Conservation (phyloP, 2,113 vertebrate species). For the Garra rufa region DNA sequence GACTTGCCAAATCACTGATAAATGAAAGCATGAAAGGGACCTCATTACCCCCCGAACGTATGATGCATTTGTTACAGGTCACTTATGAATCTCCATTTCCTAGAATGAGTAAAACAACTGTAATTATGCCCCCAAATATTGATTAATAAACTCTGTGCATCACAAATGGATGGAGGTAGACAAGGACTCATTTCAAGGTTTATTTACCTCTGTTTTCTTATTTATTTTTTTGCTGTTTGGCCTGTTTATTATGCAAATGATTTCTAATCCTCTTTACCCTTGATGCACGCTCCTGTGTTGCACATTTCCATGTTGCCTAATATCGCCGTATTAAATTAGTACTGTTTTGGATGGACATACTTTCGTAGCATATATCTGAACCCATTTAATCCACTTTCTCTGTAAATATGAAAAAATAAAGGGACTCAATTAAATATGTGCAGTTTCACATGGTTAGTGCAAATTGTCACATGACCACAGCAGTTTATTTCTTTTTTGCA, state of each 20-base stretch:
- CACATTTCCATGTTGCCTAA: constrained; percentile 52
- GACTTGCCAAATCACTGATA: constrained; percentile 90
- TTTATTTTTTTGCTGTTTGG: constrained; percentile 67
- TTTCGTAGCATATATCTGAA: constrained; percentile 24
- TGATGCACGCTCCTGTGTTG: constrained; percentile 58
- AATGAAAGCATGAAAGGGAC: constrained; percentile 83
- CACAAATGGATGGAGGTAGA: constrained; percentile 78
- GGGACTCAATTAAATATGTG: too few relatives aligned
- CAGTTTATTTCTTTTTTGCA: too few relatives aligned
- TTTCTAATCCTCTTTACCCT: constrained; percentile 71
- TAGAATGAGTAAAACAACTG: constrained; percentile 84
- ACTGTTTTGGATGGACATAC: constrained; percentile 18
- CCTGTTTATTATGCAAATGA: constrained; percentile 73
- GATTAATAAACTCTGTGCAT: constrained; percentile 91
- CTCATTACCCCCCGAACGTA: constrained; percentile 85
- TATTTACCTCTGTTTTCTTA: constrained; percentile 67
- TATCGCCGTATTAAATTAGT: constrained; percentile 60
- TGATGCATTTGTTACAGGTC: constrained; percentile 86
- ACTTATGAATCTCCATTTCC: constrained; percentile 93
- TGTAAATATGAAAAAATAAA: too few relatives aligned
- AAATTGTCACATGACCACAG: too few relatives aligned
- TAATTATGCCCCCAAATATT: constrained; percentile 93
- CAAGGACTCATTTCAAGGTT: constrained; percentile 74
- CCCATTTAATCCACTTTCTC: too few relatives aligned
- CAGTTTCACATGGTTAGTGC: too few relatives aligned